Conservation (phyloP, 2,797 vertebrate species). For the Meriones psammophilus region DNA sequence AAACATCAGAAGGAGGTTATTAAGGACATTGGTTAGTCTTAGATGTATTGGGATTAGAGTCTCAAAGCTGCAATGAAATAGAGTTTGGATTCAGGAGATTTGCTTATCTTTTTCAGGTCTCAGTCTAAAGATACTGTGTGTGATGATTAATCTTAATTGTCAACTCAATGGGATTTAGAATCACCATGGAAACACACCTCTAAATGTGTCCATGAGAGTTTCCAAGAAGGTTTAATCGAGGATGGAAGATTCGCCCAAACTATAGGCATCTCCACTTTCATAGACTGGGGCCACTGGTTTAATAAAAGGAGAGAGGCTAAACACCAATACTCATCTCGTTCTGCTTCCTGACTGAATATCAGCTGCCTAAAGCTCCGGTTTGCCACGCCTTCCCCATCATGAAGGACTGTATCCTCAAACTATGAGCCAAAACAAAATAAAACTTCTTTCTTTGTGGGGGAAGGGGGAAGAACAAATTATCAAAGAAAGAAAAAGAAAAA, state of each 20-base stretch:
- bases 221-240: not conserved
- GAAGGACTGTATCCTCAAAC: too few relatives aligned
- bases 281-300: not conserved
- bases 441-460: not conserved
- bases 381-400: not conserved
- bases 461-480: slow-evolving; percentile 2
- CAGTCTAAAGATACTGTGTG: not conserved
- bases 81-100: not conserved
- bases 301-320: not conserved
- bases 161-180: not conserved
- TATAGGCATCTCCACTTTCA: too few relatives aligned
- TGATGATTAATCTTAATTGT: not conserved
- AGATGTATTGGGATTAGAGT: not conserved
- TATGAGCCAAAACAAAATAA: not conserved
- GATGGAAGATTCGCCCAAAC: not conserved
- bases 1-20: not conserved
- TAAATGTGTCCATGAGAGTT: not conserved
- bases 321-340: not conserved
- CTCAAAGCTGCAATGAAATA: not conserved
- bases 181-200: not conserved
- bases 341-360: not conserved
- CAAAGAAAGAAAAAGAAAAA: slow-evolving; percentile 31
- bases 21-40: not conserved
- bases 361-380: not conserved
- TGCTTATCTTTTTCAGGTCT: not conserved